Evolutionary conservation across 2,888 invertebrate species (phyloP), one percentile per base, ranked within the genome.

Genomic region (Sinohyriopsis cumingii): DNA sequence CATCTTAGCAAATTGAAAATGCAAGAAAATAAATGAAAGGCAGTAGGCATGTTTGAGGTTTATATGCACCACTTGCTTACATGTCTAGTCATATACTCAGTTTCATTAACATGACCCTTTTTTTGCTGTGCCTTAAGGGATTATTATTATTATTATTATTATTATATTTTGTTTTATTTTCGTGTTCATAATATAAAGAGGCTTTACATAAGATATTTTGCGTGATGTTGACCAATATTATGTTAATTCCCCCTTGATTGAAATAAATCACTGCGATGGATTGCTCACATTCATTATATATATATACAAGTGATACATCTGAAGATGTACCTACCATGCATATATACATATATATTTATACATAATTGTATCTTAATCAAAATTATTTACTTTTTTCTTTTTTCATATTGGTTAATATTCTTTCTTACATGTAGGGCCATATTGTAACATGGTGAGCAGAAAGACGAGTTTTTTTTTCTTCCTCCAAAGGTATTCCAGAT

Each of bases 41-140:
- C 45, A 12, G 45, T 45, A 45, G 45, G 45, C 45, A 45, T 45
- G 45, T 45, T 45, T 45, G 45, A 45, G 45, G 65, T 68, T 75
- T 67, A 69, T 75, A 72, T 71, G 68, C 67, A 72, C 64, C 69
- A 69, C 70, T 71, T 73, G 75, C 75, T 77, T 75, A 73, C 66
- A 73, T 78, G 76, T 81, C 80, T 77, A 81, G 78, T 81, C 79
- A 84, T 80, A 80, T 82, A 82, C 83, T 84, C 83, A 82, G 75
- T 81, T 79, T 75, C 76, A 75, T 71, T 81, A 81, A 83, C 83
- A 84, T 83, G 82, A 83, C 84, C 33, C 33, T 33, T 33, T 33
- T 84, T 82, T 85, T 83, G 84, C 86, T 82, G 86, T 86, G 86
- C 86, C 86, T 86, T 86, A 86, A 80, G 79, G 76, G 81, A 82